phyloP scores from a whole-genome alignment of 2,888 invertebrate species.

The Eupsilia transversa region DNA sequence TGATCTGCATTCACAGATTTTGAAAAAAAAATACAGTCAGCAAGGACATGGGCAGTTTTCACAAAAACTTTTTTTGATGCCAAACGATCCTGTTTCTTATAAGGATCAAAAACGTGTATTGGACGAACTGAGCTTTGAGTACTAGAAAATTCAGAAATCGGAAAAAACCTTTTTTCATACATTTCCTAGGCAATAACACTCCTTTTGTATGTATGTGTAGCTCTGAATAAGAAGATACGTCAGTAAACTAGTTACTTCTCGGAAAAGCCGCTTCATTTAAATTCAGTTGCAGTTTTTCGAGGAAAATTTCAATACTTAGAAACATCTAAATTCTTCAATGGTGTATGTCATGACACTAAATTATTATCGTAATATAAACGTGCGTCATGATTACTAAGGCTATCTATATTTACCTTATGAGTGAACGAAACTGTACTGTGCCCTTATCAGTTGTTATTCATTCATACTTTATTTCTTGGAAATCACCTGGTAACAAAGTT shows the following conservation, averaged over 20 bases:
- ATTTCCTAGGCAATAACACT: too few species aligned
- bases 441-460: conserved; percentile 54
- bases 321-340: conserved; percentile 13
- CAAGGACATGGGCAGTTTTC: too few species aligned
- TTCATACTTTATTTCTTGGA: conserved; percentile 34
- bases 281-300: background rate
- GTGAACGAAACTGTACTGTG: background rate
- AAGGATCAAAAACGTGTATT: too few species aligned
- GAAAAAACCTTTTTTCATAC: too few species aligned
- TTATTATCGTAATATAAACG: conserved; percentile 38
- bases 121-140: too few species aligned
- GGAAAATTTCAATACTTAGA: background rate
- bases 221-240: background rate
- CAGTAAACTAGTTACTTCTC: background rate
- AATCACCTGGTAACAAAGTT: conserved; percentile 25
- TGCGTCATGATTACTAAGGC: conserved; percentile 28
- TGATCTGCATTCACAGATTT: too few species aligned
- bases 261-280: background rate
- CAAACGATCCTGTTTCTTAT: too few species aligned
- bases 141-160: too few species aligned
- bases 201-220: too few species aligned
- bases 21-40: too few species aligned
- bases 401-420: conserved; percentile 36
- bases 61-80: too few species aligned
- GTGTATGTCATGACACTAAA: conserved; percentile 4